phyloP scores from a whole-genome alignment of 1,140 invertebrate genomes.

The Planococcus citri region DNA sequence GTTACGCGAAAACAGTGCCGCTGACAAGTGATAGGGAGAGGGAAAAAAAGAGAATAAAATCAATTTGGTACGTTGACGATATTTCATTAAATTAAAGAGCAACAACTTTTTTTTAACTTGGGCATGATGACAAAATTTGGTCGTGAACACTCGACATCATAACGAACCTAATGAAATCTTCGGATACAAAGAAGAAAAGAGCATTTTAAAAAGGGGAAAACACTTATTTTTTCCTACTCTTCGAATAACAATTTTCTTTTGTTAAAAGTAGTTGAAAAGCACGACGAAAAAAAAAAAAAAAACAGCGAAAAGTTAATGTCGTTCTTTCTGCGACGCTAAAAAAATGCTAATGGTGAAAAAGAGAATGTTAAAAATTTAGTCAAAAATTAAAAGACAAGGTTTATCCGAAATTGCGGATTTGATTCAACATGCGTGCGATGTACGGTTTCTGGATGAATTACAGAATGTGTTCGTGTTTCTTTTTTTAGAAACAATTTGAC shows the following conservation, averaged over 20 bases:
- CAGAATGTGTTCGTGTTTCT: too few species aligned
- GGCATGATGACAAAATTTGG: background rate
- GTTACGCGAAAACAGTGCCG: too few species aligned
- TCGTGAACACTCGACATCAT: constrained; percentile 8
- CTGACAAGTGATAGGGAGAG: background rate
- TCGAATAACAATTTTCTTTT: constrained; percentile 19
- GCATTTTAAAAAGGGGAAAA: constrained; percentile 1
- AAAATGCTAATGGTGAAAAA: constrained; percentile 7
- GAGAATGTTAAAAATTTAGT: background rate
- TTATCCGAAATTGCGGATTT: background rate
- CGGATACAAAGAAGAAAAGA: background rate
- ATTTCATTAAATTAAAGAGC: constrained; percentile 17
- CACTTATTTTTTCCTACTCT: constrained; percentile 6
- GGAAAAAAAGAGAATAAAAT: background rate
- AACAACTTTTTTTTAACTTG: constrained; percentile 11
- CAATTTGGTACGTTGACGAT: background rate
- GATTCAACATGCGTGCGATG: background rate
- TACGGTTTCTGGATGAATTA: too few species aligned
- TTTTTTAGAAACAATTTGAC: too few species aligned
- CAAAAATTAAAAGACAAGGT: background rate
- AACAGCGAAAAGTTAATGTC: background rate
- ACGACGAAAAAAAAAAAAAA: background rate
- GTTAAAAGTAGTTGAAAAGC: constrained; percentile 2
- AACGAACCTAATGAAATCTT: constrained; percentile 20
- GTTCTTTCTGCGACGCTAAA: background rate